Percentiles rank a stretch among this genome's conserved stretches.
Evolutionary conservation across 2,113 vertebrate species (phyloP).

Genomic region (Panthera uncia): DNA sequence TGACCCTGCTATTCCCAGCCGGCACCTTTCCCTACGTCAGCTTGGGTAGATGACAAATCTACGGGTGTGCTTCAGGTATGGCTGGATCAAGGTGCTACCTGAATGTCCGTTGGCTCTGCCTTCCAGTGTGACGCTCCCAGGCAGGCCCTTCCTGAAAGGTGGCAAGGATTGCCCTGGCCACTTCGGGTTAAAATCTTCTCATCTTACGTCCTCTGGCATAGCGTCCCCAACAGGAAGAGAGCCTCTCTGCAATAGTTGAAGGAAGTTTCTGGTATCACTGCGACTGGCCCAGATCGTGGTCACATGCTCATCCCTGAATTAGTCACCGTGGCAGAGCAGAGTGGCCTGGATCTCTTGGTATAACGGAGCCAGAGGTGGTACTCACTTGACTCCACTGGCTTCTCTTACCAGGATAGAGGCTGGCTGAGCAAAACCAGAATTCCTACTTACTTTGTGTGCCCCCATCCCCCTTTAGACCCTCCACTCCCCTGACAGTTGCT

Average conservation of each 20-base stretch:
- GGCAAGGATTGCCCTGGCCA: not conserved
- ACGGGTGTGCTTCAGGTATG: not conserved
- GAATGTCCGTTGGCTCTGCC: not conserved
- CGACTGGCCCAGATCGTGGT: not conserved
- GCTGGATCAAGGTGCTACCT: constrained; percentile 16
- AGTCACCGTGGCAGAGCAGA: not conserved
- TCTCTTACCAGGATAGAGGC: not conserved
- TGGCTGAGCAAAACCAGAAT: not conserved
- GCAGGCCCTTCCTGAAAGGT: not conserved
- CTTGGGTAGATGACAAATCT: not conserved
- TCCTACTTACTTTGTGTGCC: not conserved
- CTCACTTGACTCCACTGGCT: not conserved
- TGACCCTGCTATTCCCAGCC: not conserved
- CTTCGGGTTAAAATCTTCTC: not conserved
- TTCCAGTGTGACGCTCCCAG: not conserved
- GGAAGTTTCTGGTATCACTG: not conserved
- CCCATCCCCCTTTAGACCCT: not conserved
- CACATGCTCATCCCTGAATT: not conserved
- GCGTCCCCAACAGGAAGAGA: not conserved
- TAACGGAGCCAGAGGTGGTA: not conserved
- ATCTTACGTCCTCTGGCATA: not conserved
- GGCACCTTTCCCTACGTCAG: not conserved
- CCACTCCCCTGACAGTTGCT: not conserved
- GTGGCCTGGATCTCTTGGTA: not conserved
- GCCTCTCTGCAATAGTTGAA: not conserved